Base-by-base conservation (phyloP, 2,113 vertebrate genomes). In the Ameiurus melas region DNA sequence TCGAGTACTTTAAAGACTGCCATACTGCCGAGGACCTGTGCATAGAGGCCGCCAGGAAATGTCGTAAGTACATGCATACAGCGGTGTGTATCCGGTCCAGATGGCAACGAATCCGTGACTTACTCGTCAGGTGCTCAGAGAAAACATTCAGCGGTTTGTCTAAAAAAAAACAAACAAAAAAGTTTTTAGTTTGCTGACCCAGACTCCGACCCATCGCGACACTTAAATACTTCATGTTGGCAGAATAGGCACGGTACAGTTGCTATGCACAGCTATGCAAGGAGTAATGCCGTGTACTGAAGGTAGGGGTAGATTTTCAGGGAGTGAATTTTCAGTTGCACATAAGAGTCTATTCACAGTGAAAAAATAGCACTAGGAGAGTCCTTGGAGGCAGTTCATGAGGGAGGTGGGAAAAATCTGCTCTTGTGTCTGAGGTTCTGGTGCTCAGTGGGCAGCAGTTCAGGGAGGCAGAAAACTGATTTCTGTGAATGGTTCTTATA, bases 11-110 rank as follows among this genome's bases (percentile, higher is more conserved):
- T 39, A 95, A 93, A 0, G 97, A 97, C 19, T 95, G 95, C 91
- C 96, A 95, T 86, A 97, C 96, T 0, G 96, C 96, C 0, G 97
- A 99, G 92, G 95, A 97, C 2, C 93, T 99, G 81, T 98, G 98
- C 87, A 96, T 97, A 8, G 92, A 94, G 80, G 97, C 98, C 0
- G 98, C 98, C 25, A 96, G 96, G 92, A 95, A 92, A 87, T 98
- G 98, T 92, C 91, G 98, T 99, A 94, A 98, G 98, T 96, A n/a
- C 19, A 77, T 36, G 30, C n/a, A 83, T 17, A 22, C 73, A 79
- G 43, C 75, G 53, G 43, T n/a, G 75, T 78, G 22, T 30, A 78
- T 25, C 43, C 6, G 17, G 33, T 71, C 70, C 3, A 12, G 25
- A 73, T 39, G 17, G 14, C 19, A 39, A 9, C 1, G 33, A 39